phyloP scores from a whole-genome alignment of 2,888 invertebrate genomes.

The Mongoloraphidia duomilia region DNA sequence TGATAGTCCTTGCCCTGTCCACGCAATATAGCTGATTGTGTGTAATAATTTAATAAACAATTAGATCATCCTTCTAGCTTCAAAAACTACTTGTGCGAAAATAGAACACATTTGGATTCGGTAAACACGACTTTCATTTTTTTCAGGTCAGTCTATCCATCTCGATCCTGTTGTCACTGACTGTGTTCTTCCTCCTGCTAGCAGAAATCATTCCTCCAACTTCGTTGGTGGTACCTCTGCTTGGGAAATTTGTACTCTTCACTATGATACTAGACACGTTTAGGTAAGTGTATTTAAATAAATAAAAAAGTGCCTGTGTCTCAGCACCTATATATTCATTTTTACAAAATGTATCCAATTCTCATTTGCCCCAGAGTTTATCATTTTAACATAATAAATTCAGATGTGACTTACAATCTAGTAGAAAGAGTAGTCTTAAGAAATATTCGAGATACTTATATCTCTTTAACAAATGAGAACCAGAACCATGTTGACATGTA shows the following conservation, averaged over 20 bases:
- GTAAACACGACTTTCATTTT: not conserved
- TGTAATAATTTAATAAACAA: too few relatives aligned
- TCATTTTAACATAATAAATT: not conserved
- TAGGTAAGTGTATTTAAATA: conserved; percentile 42
- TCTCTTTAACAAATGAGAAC: too few relatives aligned
- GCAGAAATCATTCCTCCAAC: conserved; percentile 84
- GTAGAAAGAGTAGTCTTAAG: too few relatives aligned
- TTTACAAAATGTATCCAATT: not conserved
- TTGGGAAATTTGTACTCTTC: conserved; percentile 89
- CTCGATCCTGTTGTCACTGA: conserved; percentile 85
- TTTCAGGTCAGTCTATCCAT: conserved; percentile 82
- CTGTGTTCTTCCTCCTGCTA: conserved; percentile 89
- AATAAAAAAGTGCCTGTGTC: not conserved
- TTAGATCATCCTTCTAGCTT: too few relatives aligned
- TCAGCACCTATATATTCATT: not conserved
- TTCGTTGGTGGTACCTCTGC: conserved; percentile 80
- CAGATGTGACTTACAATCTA: too few relatives aligned
- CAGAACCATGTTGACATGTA: not conserved
- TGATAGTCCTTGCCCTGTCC: too few relatives aligned
- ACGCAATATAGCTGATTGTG: too few relatives aligned
- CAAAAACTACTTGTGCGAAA: too few relatives aligned
- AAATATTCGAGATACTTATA: too few relatives aligned
- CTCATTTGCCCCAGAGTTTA: not conserved
- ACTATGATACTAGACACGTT: conserved; percentile 92
- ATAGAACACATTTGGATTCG: too few relatives aligned